These are phyloP conservation scores for Rugalucina vietnamica DNA, from an alignment of 2,888 invertebrate species.

Conservation along the genomic window DNA sequence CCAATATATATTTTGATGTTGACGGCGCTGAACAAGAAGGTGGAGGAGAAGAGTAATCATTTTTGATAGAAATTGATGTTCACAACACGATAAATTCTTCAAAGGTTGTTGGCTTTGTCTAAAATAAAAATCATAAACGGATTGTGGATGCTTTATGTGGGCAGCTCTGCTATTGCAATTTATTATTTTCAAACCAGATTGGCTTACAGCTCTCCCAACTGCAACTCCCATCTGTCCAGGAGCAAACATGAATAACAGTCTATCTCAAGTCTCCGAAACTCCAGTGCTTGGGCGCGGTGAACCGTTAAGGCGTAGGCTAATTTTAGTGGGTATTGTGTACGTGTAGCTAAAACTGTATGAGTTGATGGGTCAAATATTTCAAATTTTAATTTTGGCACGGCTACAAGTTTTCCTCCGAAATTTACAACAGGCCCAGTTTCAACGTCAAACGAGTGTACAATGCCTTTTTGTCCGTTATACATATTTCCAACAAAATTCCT, in stretches of 20 bases:
- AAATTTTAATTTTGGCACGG: background rate
- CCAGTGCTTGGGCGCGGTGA: conserved; percentile 2
- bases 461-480: background rate
- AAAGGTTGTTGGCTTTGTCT: background rate
- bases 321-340: conserved; percentile 7
- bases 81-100: background rate
- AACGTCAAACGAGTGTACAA: background rate
- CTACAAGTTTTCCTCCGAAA: conserved; percentile 8
- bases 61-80: background rate
- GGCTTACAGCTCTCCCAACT: background rate
- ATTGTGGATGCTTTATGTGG: background rate
- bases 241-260: conserved; percentile 25
- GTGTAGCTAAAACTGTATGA: background rate
- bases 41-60: background rate
- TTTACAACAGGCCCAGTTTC: conserved; percentile 1
- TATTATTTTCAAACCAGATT: background rate
- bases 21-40: background rate
- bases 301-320: conserved; percentile 18
- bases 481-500: background rate
- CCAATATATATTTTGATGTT: background rate
- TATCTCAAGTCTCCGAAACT: background rate
- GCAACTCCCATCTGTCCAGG: conserved; percentile 21
- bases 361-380: conserved; percentile 5
- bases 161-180: background rate
- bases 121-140: background rate